phyloP scores from a whole-genome alignment of 2,888 invertebrate genomes.

The Agelastica alni region DNA sequence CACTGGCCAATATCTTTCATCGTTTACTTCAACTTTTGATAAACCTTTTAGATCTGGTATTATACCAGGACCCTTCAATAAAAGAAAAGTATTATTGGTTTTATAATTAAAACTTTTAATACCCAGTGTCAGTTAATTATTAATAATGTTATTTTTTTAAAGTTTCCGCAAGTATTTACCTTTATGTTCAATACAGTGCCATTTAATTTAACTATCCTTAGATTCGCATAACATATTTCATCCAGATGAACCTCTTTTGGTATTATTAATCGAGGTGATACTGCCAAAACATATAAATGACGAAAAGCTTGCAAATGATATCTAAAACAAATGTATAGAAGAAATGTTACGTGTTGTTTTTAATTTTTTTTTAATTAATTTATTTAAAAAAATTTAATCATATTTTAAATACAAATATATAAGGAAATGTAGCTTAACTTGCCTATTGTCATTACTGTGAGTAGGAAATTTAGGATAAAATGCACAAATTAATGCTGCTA shows the following conservation, averaged over 20 bases:
- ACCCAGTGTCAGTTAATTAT: too few relatives aligned
- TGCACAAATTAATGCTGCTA: constrained; percentile 89
- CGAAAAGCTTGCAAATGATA: constrained; percentile 97
- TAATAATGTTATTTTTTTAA: too few relatives aligned
- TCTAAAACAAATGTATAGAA: constrained; percentile 58
- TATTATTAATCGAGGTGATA: constrained; percentile 85
- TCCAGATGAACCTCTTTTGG: constrained; percentile 84
- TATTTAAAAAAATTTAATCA: too few relatives aligned
- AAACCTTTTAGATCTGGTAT: constrained; percentile 80
- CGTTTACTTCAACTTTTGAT: constrained; percentile 75
- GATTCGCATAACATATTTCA: constrained; percentile 79
- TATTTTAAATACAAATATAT: too few relatives aligned
- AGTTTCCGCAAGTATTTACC: too few relatives aligned
- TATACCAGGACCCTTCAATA: constrained; percentile 73
- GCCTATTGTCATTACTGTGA: constrained; percentile 95
- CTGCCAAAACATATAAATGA: constrained; percentile 93
- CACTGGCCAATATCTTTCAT: constrained; percentile 89
- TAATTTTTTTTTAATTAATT: too few relatives aligned
- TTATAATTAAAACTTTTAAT: too few relatives aligned
- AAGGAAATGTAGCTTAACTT: too few relatives aligned
- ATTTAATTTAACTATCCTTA: constrained; percentile 63
- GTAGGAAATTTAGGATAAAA: constrained; percentile 97
- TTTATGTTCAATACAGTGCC: constrained; percentile 57
- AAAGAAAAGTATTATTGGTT: too few relatives aligned
- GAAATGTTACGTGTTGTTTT: too few relatives aligned